These are phyloP conservation scores for Crenichthys baileyi DNA, from an alignment of 2,797 vertebrate species.

Conservation along the genomic window DNA sequence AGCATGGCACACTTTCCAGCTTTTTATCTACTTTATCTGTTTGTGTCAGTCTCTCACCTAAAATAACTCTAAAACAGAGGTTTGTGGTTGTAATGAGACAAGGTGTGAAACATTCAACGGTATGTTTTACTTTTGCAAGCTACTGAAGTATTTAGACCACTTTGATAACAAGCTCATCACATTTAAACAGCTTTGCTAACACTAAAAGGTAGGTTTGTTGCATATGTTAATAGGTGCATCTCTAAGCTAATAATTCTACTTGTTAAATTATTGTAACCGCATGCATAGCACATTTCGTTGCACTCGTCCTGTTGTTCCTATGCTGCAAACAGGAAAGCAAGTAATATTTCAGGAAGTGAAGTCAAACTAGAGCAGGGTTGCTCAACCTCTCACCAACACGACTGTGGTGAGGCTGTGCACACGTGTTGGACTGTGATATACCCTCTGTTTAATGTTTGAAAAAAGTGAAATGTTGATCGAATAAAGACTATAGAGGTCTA, in stretches of 20 bases:
- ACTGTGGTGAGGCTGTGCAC: neutral
- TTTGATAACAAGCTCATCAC: neutral
- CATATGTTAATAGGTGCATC: neutral
- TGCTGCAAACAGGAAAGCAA: constrained; percentile 61
- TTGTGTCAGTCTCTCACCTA: neutral
- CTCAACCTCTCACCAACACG: constrained; percentile 25
- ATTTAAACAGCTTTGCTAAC: neutral
- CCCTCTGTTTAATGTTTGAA: neutral
- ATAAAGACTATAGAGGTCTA: neutral
- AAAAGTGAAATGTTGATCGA: neutral
- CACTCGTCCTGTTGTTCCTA: constrained; percentile 44
- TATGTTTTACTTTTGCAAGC: too few relatives aligned
- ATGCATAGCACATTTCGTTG: constrained; percentile 13
- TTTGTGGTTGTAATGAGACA: neutral
- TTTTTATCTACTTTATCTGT: neutral
- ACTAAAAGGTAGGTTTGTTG: neutral
- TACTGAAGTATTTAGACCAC: neutral
- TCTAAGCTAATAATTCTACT: neutral
- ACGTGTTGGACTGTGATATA: constrained; percentile 1
- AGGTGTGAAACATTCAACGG: too few relatives aligned
- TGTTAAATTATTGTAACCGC: neutral
- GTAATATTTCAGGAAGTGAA: constrained; percentile 64
- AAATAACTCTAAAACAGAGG: neutral
- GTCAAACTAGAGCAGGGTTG: constrained; percentile 45
- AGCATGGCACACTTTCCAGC: neutral